Conservation (phyloP, 2,888 invertebrate genomes). For the Ophonus ardosiacus region DNA sequence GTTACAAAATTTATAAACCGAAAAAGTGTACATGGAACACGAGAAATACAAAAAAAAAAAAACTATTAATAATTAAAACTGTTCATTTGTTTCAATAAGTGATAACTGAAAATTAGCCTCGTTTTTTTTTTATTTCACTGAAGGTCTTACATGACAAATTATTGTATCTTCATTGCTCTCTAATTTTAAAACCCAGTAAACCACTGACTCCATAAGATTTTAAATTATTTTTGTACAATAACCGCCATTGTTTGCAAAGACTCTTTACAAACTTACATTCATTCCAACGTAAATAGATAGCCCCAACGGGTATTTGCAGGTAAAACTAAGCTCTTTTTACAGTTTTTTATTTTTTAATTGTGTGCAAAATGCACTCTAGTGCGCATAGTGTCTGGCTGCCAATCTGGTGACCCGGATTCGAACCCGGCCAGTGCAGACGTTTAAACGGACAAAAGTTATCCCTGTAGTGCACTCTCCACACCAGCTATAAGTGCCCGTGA, state of each 20-base stretch:
- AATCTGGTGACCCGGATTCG: too few relatives aligned
- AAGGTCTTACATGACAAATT: background rate
- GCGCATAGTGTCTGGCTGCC: too few relatives aligned
- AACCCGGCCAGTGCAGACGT: too few relatives aligned
- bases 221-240: background rate
- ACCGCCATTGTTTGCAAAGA: background rate
- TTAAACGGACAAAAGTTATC: too few relatives aligned
- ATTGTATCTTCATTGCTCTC: background rate
- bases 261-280: background rate
- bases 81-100: slow-evolving; percentile 49
- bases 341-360: slow-evolving; percentile 14
- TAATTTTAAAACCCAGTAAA: background rate
- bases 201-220: background rate
- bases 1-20: too few relatives aligned
- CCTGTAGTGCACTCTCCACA: too few relatives aligned
- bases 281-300: background rate
- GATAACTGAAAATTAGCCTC: slow-evolving; percentile 27
- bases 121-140: background rate
- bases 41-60: too few relatives aligned
- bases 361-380: background rate
- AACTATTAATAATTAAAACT: too few relatives aligned
- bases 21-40: too few relatives aligned
- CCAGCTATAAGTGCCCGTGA: too few relatives aligned
- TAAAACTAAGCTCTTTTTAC: background rate
- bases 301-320: background rate